Conservation (phyloP, 2,888 invertebrate species). For the Chydorus sphaericus region DNA sequence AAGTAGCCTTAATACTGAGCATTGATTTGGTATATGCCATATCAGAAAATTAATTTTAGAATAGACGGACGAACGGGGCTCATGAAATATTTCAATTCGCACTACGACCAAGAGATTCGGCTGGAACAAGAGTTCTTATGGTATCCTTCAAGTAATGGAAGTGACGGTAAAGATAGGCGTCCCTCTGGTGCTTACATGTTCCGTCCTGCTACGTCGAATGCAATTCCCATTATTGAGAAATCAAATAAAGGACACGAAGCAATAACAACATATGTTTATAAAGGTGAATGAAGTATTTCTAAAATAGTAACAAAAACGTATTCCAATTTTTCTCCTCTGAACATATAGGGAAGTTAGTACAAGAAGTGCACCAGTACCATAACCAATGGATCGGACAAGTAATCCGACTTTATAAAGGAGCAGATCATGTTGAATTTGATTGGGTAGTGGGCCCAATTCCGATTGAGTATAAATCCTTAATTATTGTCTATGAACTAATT, state of each 20-base stretch:
- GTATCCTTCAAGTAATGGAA: constrained; percentile 52
- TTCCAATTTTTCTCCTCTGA: too few relatives aligned
- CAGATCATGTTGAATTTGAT: constrained; percentile 32
- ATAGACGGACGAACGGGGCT: too few relatives aligned
- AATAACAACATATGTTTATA: too few relatives aligned
- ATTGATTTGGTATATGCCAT: too few relatives aligned
- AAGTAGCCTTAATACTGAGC: too few relatives aligned
- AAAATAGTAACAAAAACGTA: too few relatives aligned
- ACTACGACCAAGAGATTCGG: too few relatives aligned
- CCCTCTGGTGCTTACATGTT: constrained; percentile 58
- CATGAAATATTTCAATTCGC: too few relatives aligned
- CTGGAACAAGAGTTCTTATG: constrained; percentile 53
- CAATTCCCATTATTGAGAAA: constrained; percentile 2
- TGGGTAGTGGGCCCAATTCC: constrained; percentile 40
- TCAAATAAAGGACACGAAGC: background rate
- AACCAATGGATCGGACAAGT: constrained; percentile 44
- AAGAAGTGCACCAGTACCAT: constrained; percentile 50
- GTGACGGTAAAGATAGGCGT: constrained; percentile 39
- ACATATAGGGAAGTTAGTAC: constrained; percentile 31
- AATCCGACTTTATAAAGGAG: constrained; percentile 38
- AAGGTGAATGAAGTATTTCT: too few relatives aligned
- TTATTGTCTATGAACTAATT: too few relatives aligned
- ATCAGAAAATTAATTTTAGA: too few relatives aligned
- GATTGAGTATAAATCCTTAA: constrained; percentile 22
- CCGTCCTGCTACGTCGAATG: constrained; percentile 31